Conservation (phyloP, 2,888 invertebrate species). For the Scrobipalpa atriplicella region DNA sequence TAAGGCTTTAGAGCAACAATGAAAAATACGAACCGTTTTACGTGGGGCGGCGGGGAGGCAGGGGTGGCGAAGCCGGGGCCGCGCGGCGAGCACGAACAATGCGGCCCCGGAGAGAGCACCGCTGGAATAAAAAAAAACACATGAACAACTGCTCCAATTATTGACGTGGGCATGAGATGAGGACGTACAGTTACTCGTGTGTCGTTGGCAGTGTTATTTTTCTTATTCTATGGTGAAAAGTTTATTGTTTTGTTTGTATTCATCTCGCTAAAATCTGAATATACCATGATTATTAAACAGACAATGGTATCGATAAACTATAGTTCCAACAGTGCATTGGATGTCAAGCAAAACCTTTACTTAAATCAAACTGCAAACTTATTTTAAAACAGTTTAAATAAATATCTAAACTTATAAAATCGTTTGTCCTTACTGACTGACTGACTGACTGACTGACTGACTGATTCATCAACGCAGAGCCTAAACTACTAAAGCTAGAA, state of each 20-base stretch:
- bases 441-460: no score
- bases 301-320: no score
- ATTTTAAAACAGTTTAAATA: no score
- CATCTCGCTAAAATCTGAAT: no score
- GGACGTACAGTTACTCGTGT: slow-evolving; percentile 42
- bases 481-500: no score
- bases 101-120: slow-evolving; percentile 69
- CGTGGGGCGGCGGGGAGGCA: slow-evolving; percentile 56
- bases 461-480: no score
- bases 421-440: no score
- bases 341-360: no score
- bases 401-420: no score
- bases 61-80: slow-evolving; percentile 45
- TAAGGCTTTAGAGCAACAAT: slow-evolving; percentile 81
- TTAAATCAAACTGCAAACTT: no score
- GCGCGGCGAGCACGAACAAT: slow-evolving; percentile 68
- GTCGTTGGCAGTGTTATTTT: not conserved
- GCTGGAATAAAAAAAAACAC: slow-evolving; percentile 76
- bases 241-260: not conserved
- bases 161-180: slow-evolving; percentile 76
- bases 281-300: no score
- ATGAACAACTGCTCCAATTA: slow-evolving; percentile 80
- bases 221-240: slow-evolving; percentile 14
- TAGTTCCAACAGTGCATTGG: no score
- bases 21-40: slow-evolving; percentile 82